phyloP scores from a whole-genome alignment of 2,888 invertebrate genomes.

The Capitulum mitella region DNA sequence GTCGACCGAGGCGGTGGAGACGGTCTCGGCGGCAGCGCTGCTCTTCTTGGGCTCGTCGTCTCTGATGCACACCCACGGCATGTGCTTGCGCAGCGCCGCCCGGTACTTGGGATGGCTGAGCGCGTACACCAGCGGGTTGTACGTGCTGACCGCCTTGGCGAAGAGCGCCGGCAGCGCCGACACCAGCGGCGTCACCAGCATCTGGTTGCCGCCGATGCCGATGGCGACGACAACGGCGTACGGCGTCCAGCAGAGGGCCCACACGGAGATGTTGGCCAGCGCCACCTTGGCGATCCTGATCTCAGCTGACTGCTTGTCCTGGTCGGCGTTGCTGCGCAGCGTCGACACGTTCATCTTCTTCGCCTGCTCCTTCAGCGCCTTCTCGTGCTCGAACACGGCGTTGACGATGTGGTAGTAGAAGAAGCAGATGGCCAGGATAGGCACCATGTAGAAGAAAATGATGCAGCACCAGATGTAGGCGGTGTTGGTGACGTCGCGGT shows the following conservation, averaged over 20 bases:
- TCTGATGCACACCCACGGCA: conserved; percentile 33
- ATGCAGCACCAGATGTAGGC: conserved; percentile 36
- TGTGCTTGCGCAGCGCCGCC: conserved; percentile 34
- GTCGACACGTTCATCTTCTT: conserved; percentile 91
- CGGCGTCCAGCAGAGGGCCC: conserved; percentile 40
- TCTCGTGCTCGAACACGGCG: conserved; percentile 78
- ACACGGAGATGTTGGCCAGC: conserved; percentile 35
- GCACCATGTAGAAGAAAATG: conserved; percentile 48
- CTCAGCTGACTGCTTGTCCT: conserved; percentile 35
- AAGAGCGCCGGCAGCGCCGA: conserved; percentile 42
- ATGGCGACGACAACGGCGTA: conserved; percentile 36
- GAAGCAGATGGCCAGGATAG: conserved; percentile 52
- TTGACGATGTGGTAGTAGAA: conserved; percentile 58
- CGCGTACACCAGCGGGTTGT: conserved; percentile 40
- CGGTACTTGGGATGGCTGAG: conserved; percentile 39
- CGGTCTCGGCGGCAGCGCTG: conserved; percentile 24
- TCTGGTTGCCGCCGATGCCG: neutral
- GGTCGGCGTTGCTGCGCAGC: conserved; percentile 53
- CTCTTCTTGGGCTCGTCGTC: conserved; percentile 22
- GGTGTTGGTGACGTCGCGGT: conserved; percentile 39
- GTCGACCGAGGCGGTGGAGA: conserved; percentile 24
- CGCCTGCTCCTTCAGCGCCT: conserved; percentile 78
- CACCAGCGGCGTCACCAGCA: conserved; percentile 33
- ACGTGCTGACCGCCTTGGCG: conserved; percentile 45
- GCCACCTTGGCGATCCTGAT: conserved; percentile 37